Percentiles rank a stretch among this genome's conserved stretches.
Evolutionary conservation across 2,888 invertebrate genomes (phyloP).

Genomic region (Lasioglossum zephyrum): DNA sequence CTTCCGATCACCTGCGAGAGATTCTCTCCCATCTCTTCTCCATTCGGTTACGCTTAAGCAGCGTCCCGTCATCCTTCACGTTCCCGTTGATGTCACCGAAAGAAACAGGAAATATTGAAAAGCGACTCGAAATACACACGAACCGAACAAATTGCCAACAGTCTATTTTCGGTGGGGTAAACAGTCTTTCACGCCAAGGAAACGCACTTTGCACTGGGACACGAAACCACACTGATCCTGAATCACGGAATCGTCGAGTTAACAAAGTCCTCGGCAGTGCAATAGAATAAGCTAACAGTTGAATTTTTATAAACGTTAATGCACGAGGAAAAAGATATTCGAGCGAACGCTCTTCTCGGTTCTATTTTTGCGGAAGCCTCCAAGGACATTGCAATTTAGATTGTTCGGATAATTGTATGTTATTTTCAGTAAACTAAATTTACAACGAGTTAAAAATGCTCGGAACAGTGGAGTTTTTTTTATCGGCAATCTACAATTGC

Average conservation of each 20-base stretch:
- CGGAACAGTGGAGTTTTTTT: background rate
- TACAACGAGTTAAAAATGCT: background rate
- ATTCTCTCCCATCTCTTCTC: slow-evolving; percentile 63
- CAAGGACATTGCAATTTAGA: background rate
- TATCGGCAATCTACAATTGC: background rate
- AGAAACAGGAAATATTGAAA: slow-evolving; percentile 15
- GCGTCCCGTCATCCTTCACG: slow-evolving; percentile 67
- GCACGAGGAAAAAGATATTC: background rate
- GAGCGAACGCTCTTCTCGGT: background rate
- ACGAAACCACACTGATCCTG: too few species aligned
- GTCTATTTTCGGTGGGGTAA: background rate
- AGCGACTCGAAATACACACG: slow-evolving; percentile 5
- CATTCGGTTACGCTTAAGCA: slow-evolving; percentile 68
- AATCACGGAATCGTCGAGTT: background rate
- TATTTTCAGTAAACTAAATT: background rate
- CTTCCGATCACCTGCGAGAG: slow-evolving; percentile 80
- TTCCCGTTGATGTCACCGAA: slow-evolving; percentile 18
- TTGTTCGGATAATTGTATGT: background rate
- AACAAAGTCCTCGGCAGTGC: background rate
- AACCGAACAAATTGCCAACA: slow-evolving; percentile 30
- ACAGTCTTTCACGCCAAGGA: background rate
- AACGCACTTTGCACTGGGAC: background rate
- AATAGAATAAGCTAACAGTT: background rate
- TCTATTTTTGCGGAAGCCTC: background rate
- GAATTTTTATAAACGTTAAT: background rate